Percentiles rank a stretch among this genome's conserved stretches.
Evolutionary conservation across 2,888 invertebrate genomes (phyloP).

Genomic region (Formica aserva): DNA sequence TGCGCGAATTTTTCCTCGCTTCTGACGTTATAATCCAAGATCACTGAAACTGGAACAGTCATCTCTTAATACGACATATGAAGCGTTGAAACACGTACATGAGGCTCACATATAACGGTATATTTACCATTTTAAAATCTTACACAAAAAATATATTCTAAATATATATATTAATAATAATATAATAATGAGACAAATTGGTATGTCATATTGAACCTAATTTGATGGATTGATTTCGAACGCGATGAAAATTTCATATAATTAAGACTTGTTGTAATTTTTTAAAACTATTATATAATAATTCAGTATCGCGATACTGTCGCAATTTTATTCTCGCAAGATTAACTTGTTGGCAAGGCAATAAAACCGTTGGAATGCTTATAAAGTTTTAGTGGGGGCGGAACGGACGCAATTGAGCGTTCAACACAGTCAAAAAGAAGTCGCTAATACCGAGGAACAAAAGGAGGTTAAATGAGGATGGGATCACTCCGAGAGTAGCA

Average conservation of each 20-base stretch:
- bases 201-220: neutral
- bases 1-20: constrained; percentile 6
- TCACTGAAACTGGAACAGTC: constrained; percentile 24
- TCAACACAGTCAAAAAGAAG: constrained; percentile 34
- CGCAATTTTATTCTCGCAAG: constrained; percentile 1
- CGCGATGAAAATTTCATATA: neutral
- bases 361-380: constrained; percentile 48
- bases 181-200: neutral
- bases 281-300: neutral
- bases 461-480: constrained; percentile 52
- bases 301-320: neutral
- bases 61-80: constrained; percentile 30
- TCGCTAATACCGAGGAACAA: constrained; percentile 43
- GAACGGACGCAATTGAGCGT: constrained; percentile 17
- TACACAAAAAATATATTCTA: constrained; percentile 5
- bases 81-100: constrained; percentile 13
- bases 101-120: neutral
- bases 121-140: neutral
- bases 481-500: constrained; percentile 47
- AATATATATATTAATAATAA: neutral
- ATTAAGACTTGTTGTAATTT: neutral
- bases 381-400: constrained; percentile 39
- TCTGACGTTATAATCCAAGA: constrained; percentile 40
- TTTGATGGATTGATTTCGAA: neutral
- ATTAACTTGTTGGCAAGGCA: constrained; percentile 41